Base-by-base conservation (phyloP, 2,797 vertebrate genomes). In the Sebastes taczanowskii region DNA sequence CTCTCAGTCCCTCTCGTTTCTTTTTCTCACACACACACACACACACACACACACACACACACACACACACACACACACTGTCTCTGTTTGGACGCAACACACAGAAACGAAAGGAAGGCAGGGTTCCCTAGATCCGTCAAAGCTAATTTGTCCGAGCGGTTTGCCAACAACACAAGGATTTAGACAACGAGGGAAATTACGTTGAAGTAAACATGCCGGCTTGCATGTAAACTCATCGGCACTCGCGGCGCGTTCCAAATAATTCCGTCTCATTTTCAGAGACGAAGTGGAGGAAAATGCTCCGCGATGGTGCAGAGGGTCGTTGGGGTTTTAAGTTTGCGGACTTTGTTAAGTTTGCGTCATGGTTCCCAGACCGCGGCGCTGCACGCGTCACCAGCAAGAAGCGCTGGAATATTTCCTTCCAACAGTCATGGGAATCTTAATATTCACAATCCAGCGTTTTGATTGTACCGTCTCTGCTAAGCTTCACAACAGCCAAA, bases 141-240 rank as follows among this genome's bases (percentile, higher is more conserved):
- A 89, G 72, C 82, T 81, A 63, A 89, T 93, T 92, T 90, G 72
- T 71, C 52, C 25, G 6, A 63, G 75, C 6, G 4, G 74, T 63
- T 81, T 85, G 87, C 89, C 87, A 88, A 29, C 63, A 76, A 73
- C 83, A 71, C 66, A 2, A 80, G 77, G 83, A 83, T 90, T 88
- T 76, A 42, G 77, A 89, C 81, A 84, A 86, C 30, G 53, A 85
- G 86, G 80, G 79, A 84, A 90, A 92, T 89, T 66, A 84, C 56
- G 74, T 80, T 25, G 89, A 86, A 80, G 88, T 93, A 93, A 94
- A 94, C 89, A 93, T 65, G 78, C 82, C 80, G 13, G 68, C 52
- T 79, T n/a, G 73, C 87, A 89, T 86, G 89, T 91, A 88, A 91
- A 94, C 92, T 86, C 91, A 91, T 89, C 89, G 89, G 87, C 86